Evolutionary conservation across 2,113 vertebrate species (phyloP), one percentile per base, ranked within the genome.

Genomic region (Muntiacus muntjak): DNA sequence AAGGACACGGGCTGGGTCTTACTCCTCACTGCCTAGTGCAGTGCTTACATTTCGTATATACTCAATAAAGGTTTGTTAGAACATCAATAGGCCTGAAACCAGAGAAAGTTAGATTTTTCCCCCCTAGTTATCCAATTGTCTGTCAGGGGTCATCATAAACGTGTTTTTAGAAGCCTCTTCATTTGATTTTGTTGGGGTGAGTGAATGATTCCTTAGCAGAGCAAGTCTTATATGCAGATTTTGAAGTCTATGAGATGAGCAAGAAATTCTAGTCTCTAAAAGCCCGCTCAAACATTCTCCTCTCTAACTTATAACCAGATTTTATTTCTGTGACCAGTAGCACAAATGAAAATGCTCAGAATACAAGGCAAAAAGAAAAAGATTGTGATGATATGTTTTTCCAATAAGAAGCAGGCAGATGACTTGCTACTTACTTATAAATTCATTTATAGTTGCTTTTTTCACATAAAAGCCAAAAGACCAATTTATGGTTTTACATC

Each of bases 301-400:
- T 64, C 9, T 17, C n/a, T 45, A 92, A 60, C 15, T 21, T 3
- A 83, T 78, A 86, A 84, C 6, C 10, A 94, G 36, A 71, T 71
- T 90, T 92, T 89, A 54, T 91, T 93, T 83, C 43, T 96, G 16
- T 93, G 45, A 88, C 45, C n/a, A 93, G 14, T 52, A 54, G 17
- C 40, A 85, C 25, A 84, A 96, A 91, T 92, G 40, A 92, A 97
- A 94, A 62, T 64, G 23, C 30, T 96, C 88, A 78, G 5, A 50
- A 12, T 92, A 40, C 6, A 67, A 62, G 7, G 12, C 17, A 91
- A 88, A 90, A 96, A 47, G 7, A 15, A 91, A 84, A 92, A 54
- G 8, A 93, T 58, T 50, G 12, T 67, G 25, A 97, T 92, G 16
- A 87, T 90, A 6, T 91, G 67, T 83, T 83, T 62, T 86, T 95